Base-by-base conservation (phyloP, 2,888 invertebrate genomes). In the Scrobipalpa atriplicella region DNA sequence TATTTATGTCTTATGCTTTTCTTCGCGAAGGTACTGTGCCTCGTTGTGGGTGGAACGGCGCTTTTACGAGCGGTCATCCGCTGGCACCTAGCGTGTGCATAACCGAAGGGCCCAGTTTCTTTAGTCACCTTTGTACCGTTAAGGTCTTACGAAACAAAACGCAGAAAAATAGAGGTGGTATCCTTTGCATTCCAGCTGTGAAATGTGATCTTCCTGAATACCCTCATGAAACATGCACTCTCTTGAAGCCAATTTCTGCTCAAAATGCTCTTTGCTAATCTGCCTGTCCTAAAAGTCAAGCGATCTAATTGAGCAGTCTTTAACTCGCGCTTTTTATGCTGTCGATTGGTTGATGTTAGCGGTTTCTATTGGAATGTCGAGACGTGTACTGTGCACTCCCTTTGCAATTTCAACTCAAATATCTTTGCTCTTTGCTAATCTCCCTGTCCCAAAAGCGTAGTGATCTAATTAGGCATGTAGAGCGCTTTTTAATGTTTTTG, bases 381-480 rank as follows among this genome's bases (percentile, higher is more conserved):
- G n/a, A n/a, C n/a, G n/a, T n/a, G n/a, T n/a, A n/a, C n/a, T n/a
- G n/a, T n/a, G 47, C n/a, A 47, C 47, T 47, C 16, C n/a, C 47
- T 29, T 47, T 54, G 19, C 16, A 10, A 54, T 54, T 21, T 8
- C 18, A 10, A 19, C 18, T 11, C 10, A 18, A 54, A 54, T 54
- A 11, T 54, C n/a, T 47, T 47, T 54, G 54, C 21, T 54, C 18
- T 18, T 54, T 19, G 54, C 21, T 54, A 54, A 54, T 54, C 52
- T 52, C 21, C 54, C 2, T 54, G 10, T 54, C 54, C 54, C 16
- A 16, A 47, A 47, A 47, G 47, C 47, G 13, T 7, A 43, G 47
- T 29, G 9, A 21, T 62, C 47, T 62, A 62, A 62, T 62, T 62
- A 47, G 47, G 38, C 47, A 51, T n/a, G n/a, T n/a, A n/a, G n/a